Evolutionary conservation across 2,888 invertebrate species (phyloP).

Genomic region (Perizoma affinitatum): DNA sequence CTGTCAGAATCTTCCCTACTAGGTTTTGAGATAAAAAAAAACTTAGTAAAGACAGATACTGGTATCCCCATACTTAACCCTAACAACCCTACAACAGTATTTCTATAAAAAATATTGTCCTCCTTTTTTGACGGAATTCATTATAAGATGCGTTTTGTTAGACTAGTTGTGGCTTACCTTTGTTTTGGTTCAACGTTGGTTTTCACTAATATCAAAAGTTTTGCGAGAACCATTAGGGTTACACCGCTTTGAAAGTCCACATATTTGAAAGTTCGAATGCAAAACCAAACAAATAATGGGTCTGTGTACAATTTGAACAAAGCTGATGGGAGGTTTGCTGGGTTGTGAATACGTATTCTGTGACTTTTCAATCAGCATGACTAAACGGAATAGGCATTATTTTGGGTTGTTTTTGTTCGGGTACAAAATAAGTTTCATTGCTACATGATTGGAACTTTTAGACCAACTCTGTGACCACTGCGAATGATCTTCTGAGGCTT

Average conservation of each 20-base stretch:
- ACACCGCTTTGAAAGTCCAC: slow-evolving; percentile 18
- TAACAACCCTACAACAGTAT: too few species aligned
- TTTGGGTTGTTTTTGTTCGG: slow-evolving; percentile 3
- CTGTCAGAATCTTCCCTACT: too few species aligned
- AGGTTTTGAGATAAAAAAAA: too few species aligned
- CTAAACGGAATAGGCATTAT: slow-evolving; percentile 4
- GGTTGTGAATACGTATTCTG: slow-evolving; percentile 9
- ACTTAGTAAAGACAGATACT: too few species aligned
- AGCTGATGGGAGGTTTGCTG: slow-evolving; percentile 7
- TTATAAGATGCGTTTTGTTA: slow-evolving; percentile 34
- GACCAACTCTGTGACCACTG: too few species aligned
- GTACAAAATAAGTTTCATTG: not conserved
- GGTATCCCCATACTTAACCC: too few species aligned
- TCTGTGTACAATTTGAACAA: slow-evolving; percentile 13
- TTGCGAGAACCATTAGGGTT: slow-evolving; percentile 42
- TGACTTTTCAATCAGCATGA: slow-evolving; percentile 12
- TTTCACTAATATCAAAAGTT: slow-evolving; percentile 50
- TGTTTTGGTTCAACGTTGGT: slow-evolving; percentile 43
- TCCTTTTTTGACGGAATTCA: not conserved
- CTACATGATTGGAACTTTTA: not conserved
- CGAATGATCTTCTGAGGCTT: too few species aligned
- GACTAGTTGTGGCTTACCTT: slow-evolving; percentile 41
- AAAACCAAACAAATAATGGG: slow-evolving; percentile 21
- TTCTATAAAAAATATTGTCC: too few species aligned
- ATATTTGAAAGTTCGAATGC: slow-evolving; percentile 24